Base-by-base conservation (phyloP, 2,113 vertebrate genomes). In the Rissa tridactyla region DNA sequence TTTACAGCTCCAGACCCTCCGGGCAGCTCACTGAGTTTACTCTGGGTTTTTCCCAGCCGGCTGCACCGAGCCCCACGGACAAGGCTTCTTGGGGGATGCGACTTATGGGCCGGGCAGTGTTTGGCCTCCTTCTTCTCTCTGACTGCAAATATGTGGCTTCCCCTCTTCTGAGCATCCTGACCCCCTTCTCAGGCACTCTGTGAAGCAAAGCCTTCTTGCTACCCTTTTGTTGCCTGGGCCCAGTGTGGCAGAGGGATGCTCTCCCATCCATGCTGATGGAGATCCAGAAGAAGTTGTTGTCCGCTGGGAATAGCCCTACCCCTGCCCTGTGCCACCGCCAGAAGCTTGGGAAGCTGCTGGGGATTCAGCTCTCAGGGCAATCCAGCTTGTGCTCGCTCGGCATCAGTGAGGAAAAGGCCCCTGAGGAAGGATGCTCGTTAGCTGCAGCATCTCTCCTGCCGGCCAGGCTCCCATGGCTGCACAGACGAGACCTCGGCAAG, bases 1-100 rank as follows among this genome's bases (percentile, higher is more conserved):
- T 97, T 92, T 94, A 95, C 78, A 85, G 86, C 65, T 84, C 54
- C 58, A 89, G 69, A 70, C 80, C 77, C 93, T 93, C 76, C 3
- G 0, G 91, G 90, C 80, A 62, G n/a, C 75, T 89, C 36, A 21
- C 58, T 73, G 73, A 27, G 4, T 92, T 96, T 90, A 83, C 69
- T 73, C 57, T 68, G 79, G 52, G 54, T 73, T 94, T 86, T 62
- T 93, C 91, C 69, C 61, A 88, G 57, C 55, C 13, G 7, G 32
- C 72, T 75, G 76, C 17, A 18, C 57, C 60, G 30, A 75, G 65
- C 47, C 80, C 64, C 54, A 40, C 11, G 5, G 70, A 75, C 46
- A 42, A 81, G 32, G 57, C 64, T 92, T 86, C 61, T 40, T 52
- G 32, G 57, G 38, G 57, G 60, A 36, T 76, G 70, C 91, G 57